Evolutionary conservation across 2,797 vertebrate species (phyloP), one percentile per base, ranked within the genome.

Genomic region (Sandelia bainsii): DNA sequence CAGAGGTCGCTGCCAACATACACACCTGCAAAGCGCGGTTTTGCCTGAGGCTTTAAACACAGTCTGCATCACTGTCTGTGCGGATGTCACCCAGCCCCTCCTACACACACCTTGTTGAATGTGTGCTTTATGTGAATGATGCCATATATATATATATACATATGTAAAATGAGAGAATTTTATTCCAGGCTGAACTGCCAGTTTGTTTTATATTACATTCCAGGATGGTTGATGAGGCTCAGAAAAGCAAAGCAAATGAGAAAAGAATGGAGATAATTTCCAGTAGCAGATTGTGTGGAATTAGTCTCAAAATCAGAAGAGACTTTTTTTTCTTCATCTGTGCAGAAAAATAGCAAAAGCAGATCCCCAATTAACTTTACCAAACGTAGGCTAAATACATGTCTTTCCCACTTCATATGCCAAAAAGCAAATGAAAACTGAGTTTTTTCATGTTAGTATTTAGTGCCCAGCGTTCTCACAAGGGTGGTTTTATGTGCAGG

Each of bases 401-500:
- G 78, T 65, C 72, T 76, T 49, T 58, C 37, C 46, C 65, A 19
- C 17, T 46, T 9, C 20, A 60, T 25, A 46, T 69, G 72, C 66
- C 72, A 61, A 66, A 74, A 81, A 53, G 69, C 69, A 79, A 83
- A 86, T 72, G 65, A 83, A 81, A 82, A 82, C 50, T 19, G 59
- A 22, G 27, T 65, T 83, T 80, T 72, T 73, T 69, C 60, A 42
- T 69, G 68, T 84, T 84, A 82, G 80, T 88, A 77, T 81, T 85
- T 82, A 87, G 82, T 84, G 90, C 90, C 92, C 89, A 76, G 67
- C 77, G 82, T 91, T 93, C 84, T 92, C 89, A 92, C 91, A 93
- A 93, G 91, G 88, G 85, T 84, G 88, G 90, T 92, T 92, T 93
- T 94, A 90, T 92, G 83, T 87, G 89, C 90, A 85, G 88, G 86